Conservation (phyloP, 2,888 invertebrate species). For the Oxyscelio sp. region DNA sequence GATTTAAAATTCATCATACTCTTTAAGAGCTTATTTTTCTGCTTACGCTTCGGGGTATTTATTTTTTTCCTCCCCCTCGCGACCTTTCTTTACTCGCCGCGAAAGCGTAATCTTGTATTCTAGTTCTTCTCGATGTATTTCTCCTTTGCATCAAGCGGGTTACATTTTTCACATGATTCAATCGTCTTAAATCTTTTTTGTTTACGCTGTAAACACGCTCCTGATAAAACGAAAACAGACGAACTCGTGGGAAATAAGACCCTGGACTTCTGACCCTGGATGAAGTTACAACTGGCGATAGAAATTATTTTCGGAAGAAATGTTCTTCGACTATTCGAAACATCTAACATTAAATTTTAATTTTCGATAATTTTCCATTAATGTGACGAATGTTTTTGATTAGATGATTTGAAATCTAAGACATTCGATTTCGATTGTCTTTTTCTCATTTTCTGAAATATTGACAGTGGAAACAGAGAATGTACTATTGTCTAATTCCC, state of each 20-base stretch:
- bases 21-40: constrained; percentile 88
- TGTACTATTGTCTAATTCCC: too few relatives aligned
- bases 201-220: constrained; percentile 17
- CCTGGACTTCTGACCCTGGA: too few relatives aligned
- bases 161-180: constrained; percentile 47
- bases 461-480: too few relatives aligned
- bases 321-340: too few relatives aligned
- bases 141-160: constrained; percentile 71
- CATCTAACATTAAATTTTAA: too few relatives aligned
- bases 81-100: constrained; percentile 67
- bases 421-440: too few relatives aligned
- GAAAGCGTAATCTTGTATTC: constrained; percentile 83
- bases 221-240: constrained; percentile 36
- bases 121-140: constrained; percentile 73
- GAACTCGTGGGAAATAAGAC: neutral
- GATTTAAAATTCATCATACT: constrained; percentile 89
- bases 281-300: too few relatives aligned
- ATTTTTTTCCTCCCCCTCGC: constrained; percentile 80
- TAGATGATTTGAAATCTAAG: too few relatives aligned
- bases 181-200: constrained; percentile 47
- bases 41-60: constrained; percentile 87
- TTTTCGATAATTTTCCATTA: too few relatives aligned
- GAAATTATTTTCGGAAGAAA: too few relatives aligned
- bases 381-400: too few relatives aligned
- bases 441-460: too few relatives aligned